Conservation (phyloP, 2,888 invertebrate species). For the Drosophila gaucha region DNA sequence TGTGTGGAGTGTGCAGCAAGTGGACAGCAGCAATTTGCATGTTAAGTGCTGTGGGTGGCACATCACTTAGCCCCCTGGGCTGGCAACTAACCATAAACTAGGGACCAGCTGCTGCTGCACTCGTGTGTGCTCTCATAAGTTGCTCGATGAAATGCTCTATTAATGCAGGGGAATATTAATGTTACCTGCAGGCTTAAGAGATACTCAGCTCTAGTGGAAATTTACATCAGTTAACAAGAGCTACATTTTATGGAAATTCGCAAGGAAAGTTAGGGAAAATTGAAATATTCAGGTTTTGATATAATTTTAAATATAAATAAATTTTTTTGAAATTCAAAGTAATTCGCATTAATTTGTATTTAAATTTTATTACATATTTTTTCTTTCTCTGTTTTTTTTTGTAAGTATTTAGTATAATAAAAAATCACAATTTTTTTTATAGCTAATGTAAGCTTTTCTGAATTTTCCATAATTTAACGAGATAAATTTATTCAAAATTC, state of each 20-base stretch:
- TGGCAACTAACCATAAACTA: conserved; percentile 16
- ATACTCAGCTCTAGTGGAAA: neutral
- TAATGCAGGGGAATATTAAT: conserved; percentile 18
- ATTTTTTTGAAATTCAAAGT: no score
- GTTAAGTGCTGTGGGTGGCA: conserved; percentile 44
- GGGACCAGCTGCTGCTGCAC: conserved; percentile 10
- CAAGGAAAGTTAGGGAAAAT: no score
- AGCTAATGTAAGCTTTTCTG: no score
- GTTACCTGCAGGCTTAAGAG: conserved; percentile 12
- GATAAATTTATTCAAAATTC: no score
- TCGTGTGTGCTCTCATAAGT: conserved; percentile 10
- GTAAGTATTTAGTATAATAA: no score
- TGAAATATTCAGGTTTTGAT: no score
- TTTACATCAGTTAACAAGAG: neutral
- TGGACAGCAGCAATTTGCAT: conserved; percentile 62
- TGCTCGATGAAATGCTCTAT: conserved; percentile 40
- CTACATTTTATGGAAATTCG: neutral
- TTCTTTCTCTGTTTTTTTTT: no score
- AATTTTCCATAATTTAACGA: no score
- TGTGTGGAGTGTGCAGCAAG: conserved; percentile 17
- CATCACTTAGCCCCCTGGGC: conserved; percentile 13
- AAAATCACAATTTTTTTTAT: no score
- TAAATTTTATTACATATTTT: no score
- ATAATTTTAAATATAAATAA: neutral
- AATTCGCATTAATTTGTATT: no score